Evolutionary conservation across 1,140 invertebrate genomes (phyloP), one percentile per base, ranked within the genome.

Genomic region (Panagrolaimus sp.): DNA sequence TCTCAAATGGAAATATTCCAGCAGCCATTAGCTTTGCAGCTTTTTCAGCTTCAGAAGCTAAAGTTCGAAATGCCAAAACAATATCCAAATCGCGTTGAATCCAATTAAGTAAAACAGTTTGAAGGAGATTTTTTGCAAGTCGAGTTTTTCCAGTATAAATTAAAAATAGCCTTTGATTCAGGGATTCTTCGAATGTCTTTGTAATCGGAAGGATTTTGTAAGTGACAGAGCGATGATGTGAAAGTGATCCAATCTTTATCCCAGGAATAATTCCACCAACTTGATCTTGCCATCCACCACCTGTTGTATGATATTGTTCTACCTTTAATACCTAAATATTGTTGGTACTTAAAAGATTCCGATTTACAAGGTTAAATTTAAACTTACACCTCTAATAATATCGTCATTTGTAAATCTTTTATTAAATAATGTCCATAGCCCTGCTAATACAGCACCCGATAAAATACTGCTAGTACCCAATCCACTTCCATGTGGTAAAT

Each of bases 231-330:
- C 44, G 42, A 7, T 20, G n/a, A 31, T 23, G 7, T 14, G 25
- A 65, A 11, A 47, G 53, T n/a, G n/a, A 20, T 25, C 51, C 65
- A 3, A 74, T 9, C 45, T 74, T 77, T 13, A 76, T 47, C 5
- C 63, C 72, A 9, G 38, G 53, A 72, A 64, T 62, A 23, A 79
- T 43, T 11, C 73, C 75, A 4, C 75, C 77, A 9, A 78, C 72
- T 65, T 78, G 76, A 53, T 78, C 76, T 63, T 78, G 76, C 76
- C 76, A 78, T 9, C 76, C 76, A 9, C 76, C 76, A 11, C 76
- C 76, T 5, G 77, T 77, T 11, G 74, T 79, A 46, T 80, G 69
- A 46, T 78, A 53, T 25, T 78, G 76, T 67, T 78, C 76, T 27
- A 79, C 71, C 11, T 68, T 27, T 23, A 78, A 65, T 23, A 78